These are phyloP conservation scores for Porites rus DNA, from an alignment of 92 coral and sea anemone species.

Conservation along the genomic window DNA sequence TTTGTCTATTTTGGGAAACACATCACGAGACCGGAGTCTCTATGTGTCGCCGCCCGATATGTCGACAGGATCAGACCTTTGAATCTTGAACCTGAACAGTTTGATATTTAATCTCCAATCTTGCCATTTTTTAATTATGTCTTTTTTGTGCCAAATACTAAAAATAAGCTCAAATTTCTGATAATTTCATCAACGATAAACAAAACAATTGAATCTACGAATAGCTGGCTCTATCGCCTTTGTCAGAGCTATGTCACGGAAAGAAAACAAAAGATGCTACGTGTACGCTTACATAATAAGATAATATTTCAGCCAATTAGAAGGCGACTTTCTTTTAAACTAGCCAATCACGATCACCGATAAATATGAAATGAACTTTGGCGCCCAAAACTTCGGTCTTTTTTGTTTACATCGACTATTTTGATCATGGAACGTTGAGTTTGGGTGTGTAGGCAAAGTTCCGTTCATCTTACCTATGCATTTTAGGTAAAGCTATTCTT, in stretches of 20 bases:
- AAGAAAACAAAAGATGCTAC: slow-evolving; percentile 28
- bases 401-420: slow-evolving; percentile 42
- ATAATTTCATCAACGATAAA: background rate
- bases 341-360: slow-evolving; percentile 24
- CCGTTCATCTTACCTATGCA: slow-evolving; percentile 16
- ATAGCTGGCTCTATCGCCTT: background rate
- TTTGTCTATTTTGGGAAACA: background rate
- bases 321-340: background rate
- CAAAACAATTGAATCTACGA: background rate
- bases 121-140: no score
- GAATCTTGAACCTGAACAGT: no score
- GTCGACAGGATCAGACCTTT: no score
- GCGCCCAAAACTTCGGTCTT: slow-evolving; percentile 36
- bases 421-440: slow-evolving; percentile 39
- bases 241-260: background rate
- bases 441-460: slow-evolving; percentile 44
- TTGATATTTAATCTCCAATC: no score
- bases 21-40: background rate
- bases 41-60: no score
- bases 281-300: slow-evolving; percentile 29
- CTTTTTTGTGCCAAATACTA: background rate
- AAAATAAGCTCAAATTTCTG: background rate
- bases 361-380: slow-evolving; percentile 19
- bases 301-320: slow-evolving; percentile 10
- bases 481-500: slow-evolving; percentile 4